phyloP scores from a whole-genome alignment of 2,113 vertebrate genomes.

The Quiscalus mexicanus region DNA sequence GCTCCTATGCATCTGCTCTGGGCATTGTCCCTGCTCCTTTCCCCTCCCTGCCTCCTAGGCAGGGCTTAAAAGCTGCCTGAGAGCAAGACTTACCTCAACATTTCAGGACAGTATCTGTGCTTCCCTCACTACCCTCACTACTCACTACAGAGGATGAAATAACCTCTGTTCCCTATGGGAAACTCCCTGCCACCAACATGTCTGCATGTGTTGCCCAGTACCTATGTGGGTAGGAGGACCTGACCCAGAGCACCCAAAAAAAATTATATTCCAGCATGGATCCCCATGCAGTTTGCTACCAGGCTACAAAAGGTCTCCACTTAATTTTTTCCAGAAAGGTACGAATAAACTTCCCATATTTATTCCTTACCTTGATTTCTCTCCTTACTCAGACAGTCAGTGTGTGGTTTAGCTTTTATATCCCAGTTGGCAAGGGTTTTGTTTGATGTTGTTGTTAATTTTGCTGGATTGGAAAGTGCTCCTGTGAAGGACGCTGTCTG shows the following conservation, averaged over 20 bases:
- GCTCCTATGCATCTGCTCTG: rapidly evolving
- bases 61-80: neutral
- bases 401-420: neutral
- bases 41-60: neutral
- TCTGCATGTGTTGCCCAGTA: rapidly evolving
- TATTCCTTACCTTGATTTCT: neutral
- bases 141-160: neutral
- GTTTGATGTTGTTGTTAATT: conserved; percentile 28
- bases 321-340: neutral
- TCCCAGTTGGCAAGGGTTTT: neutral
- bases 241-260: neutral
- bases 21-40: neutral
- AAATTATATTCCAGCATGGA: rapidly evolving
- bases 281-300: neutral
- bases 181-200: neutral
- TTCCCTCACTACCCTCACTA: neutral
- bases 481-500: neutral
- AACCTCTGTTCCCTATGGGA: neutral
- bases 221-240: neutral
- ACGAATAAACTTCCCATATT: neutral
- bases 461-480: neutral
- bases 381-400: neutral
- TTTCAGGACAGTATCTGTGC: neutral
- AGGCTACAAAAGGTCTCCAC: neutral
- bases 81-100: neutral